phyloP scores from a whole-genome alignment of 2,113 vertebrate genomes.

The Choloepus hoffmanni region DNA sequence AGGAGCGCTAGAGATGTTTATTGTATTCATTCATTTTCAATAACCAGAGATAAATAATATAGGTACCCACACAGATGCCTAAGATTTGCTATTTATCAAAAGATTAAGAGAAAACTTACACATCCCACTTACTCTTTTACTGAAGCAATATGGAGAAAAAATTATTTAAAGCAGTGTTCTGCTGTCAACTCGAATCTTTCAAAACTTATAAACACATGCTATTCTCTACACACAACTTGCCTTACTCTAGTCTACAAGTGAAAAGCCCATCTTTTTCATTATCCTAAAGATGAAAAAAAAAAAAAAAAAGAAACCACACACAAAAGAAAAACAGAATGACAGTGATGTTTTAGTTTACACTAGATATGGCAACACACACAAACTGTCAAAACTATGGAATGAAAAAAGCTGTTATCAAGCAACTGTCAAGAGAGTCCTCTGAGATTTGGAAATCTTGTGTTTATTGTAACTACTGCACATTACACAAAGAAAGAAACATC shows the following conservation, averaged over 20 bases:
- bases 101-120: constrained; percentile 83
- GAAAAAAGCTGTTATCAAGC: constrained; percentile 93
- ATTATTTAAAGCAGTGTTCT: constrained; percentile 80
- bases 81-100: constrained; percentile 68
- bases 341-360: constrained; percentile 93
- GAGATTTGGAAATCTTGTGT: constrained; percentile 93
- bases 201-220: constrained; percentile 88
- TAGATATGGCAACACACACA: constrained; percentile 92
- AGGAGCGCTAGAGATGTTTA: constrained; percentile 27
- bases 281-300: constrained; percentile 85
- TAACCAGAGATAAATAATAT: constrained; percentile 42
- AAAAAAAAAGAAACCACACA: constrained; percentile 86
- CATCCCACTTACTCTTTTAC: constrained; percentile 69
- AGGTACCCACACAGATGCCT: constrained; percentile 25
- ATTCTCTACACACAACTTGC: constrained; percentile 86
- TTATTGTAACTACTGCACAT: constrained; percentile 93
- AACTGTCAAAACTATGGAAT: constrained; percentile 93
- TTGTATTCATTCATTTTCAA: constrained; percentile 59
- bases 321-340: constrained; percentile 91
- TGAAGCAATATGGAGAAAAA: constrained; percentile 75
- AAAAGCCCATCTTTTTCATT: constrained; percentile 90
- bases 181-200: constrained; percentile 84
- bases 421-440: constrained; percentile 93
- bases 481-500: constrained; percentile 92
- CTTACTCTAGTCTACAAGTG: constrained; percentile 86